phyloP scores from a whole-genome alignment of 2,888 invertebrate genomes.

The Drosophila ochracea region DNA sequence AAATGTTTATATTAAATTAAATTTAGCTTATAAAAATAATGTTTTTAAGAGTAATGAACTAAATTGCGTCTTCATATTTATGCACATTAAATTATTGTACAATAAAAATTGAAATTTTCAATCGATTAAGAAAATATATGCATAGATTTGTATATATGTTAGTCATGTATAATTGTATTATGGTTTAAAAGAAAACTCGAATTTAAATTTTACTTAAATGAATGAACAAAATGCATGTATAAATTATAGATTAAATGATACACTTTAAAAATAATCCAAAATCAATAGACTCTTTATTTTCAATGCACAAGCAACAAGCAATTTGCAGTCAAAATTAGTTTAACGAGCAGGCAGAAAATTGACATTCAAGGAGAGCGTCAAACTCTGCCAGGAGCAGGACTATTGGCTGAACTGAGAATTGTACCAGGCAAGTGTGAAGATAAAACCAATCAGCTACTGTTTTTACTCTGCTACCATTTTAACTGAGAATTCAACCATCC shows the following conservation, averaged over 20 bases:
- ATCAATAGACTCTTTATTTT: slow-evolving; percentile 6
- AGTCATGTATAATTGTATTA: slow-evolving; percentile 1
- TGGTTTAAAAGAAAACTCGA: slow-evolving; percentile 23
- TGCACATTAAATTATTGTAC: background rate
- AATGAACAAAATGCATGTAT: slow-evolving; percentile 11
- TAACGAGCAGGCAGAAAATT: background rate
- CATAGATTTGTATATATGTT: background rate
- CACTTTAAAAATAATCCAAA: slow-evolving; percentile 22
- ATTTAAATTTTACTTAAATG: slow-evolving; percentile 56
- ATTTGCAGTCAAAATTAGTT: background rate
- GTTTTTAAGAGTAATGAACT: slow-evolving; percentile 34
- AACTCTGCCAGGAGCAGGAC: background rate
- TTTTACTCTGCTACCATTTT: background rate
- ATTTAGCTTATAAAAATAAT: slow-evolving; percentile 19
- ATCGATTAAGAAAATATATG: background rate
- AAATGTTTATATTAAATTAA: background rate
- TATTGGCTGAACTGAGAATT: background rate
- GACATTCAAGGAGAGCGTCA: background rate
- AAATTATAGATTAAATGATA: slow-evolving; percentile 21
- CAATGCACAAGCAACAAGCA: background rate
- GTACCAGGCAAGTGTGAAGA: background rate
- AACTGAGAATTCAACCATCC: background rate
- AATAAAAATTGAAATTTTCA: background rate
- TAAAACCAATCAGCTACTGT: background rate
- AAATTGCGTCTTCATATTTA: background rate